A percentile compares a stretch with the other conserved stretches of the same genome.
Evolutionary conservation across 2,113 vertebrate genomes (phyloP).

Genomic region (Myrmecophaga tridactyla): DNA sequence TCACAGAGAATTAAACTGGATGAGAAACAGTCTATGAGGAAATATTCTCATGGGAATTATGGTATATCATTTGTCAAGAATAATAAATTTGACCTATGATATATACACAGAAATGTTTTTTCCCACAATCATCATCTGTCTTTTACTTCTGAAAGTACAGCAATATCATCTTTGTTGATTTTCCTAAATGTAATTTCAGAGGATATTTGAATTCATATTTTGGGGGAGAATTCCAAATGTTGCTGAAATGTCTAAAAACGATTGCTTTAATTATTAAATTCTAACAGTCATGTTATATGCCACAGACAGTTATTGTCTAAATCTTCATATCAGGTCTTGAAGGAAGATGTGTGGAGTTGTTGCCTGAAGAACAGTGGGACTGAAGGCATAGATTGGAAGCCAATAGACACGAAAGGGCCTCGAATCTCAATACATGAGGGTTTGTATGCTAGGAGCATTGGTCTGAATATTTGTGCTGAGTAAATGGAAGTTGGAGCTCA

Average conservation of each 20-base stretch:
- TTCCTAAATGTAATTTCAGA: neutral
- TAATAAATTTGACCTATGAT: neutral
- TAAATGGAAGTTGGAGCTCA: neutral
- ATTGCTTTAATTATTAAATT: neutral
- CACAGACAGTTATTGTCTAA: neutral
- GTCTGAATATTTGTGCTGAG: neutral
- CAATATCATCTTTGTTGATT: neutral
- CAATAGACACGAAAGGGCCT: neutral
- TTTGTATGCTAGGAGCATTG: neutral
- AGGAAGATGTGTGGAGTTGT: too few species aligned
- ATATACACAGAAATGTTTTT: neutral
- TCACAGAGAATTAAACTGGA: neutral
- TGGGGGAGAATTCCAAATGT: neutral
- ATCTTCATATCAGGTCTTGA: too few species aligned
- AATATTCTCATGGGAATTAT: neutral
- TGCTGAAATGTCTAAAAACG: neutral
- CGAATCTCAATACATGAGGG: neutral
- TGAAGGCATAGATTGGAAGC: neutral
- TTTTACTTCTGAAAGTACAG: neutral
- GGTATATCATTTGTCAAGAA: neutral
- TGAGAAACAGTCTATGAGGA: neutral
- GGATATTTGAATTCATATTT: neutral
- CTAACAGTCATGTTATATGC: neutral
- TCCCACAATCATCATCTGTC: neutral
- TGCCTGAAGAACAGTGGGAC: too few species aligned